phyloP scores from a whole-genome alignment of 1,140 invertebrate genomes.

The Aphelinus atriplicis region DNA sequence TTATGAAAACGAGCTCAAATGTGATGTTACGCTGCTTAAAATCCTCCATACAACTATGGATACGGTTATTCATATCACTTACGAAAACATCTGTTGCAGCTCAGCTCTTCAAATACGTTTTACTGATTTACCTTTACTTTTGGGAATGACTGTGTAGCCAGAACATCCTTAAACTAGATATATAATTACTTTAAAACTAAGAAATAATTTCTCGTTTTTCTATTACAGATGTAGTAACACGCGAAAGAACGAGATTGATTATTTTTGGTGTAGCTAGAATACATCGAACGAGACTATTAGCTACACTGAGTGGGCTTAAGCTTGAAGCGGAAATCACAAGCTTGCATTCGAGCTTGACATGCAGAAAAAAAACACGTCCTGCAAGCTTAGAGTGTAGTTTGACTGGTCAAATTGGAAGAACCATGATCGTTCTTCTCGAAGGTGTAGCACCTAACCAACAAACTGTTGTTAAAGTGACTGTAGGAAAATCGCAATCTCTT shows the following conservation, averaged over 20 bases:
- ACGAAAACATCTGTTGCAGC: too few relatives aligned
- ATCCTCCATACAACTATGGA: too few relatives aligned
- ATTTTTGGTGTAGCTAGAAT: conserved; percentile 91
- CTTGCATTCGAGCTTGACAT: conserved; percentile 81
- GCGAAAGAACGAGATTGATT: conserved; percentile 71
- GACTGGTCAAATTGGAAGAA: conserved; percentile 89
- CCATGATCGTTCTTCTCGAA: conserved; percentile 92
- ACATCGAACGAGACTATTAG: conserved; percentile 85
- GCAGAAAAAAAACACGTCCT: conserved; percentile 80
- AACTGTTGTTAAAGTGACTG: conserved; percentile 92
- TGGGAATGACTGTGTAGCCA: too few relatives aligned
- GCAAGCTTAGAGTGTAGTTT: conserved; percentile 84
- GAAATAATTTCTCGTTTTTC: conserved; percentile 43
- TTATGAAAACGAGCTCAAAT: too few relatives aligned
- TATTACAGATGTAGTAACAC: conserved; percentile 59
- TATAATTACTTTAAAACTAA: conserved; percentile 26
- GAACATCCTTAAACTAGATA: not conserved
- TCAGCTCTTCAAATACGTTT: too few relatives aligned
- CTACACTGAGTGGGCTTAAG: conserved; percentile 92
- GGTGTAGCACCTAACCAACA: conserved; percentile 90
- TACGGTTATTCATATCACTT: too few relatives aligned
- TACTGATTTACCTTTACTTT: too few relatives aligned
- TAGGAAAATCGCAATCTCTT: conserved; percentile 90
- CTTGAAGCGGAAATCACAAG: conserved; percentile 89
- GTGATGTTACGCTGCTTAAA: too few relatives aligned